Percentiles rank a stretch among this genome's conserved stretches.
phyloP scores from a whole-genome alignment of 2,113 vertebrate species.

The Oryzias celebensis region DNA sequence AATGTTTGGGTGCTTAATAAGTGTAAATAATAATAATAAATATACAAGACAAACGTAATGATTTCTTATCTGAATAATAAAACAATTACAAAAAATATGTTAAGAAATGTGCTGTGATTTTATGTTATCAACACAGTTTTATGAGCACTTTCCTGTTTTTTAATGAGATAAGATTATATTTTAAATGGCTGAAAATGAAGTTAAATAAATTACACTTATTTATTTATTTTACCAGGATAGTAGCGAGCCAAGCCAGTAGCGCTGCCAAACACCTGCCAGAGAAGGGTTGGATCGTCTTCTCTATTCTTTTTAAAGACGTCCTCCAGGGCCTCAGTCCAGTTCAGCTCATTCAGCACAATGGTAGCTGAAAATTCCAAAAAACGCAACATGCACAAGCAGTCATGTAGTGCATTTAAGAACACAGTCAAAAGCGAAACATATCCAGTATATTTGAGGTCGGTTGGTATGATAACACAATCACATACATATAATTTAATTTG shows the following conservation, averaged over 20 bases:
- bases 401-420: slow-evolving; percentile 1
- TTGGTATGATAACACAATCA: background rate
- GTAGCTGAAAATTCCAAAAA: slow-evolving; percentile 75
- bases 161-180: no score
- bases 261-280: slow-evolving; percentile 98
- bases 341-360: slow-evolving; percentile 94
- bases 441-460: background rate
- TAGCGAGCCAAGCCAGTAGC: slow-evolving; percentile 95
- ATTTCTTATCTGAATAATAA: no score
- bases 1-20: no score
- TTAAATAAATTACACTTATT: background rate
- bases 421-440: background rate
- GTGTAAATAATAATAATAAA: no score
- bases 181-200: background rate
- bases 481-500: no score
- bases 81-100: no score
- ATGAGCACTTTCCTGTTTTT: no score
- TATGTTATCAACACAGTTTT: no score
- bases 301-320: slow-evolving; percentile 91
- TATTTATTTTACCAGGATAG: slow-evolving; percentile 85
- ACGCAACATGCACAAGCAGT: background rate
- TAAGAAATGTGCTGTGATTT: no score
- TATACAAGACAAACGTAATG: no score
- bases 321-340: slow-evolving; percentile 91
- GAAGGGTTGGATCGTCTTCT: slow-evolving; percentile 90